Evolutionary conservation across 2,113 vertebrate genomes (phyloP).

Genomic region (Nothoprocta perdicaria): DNA sequence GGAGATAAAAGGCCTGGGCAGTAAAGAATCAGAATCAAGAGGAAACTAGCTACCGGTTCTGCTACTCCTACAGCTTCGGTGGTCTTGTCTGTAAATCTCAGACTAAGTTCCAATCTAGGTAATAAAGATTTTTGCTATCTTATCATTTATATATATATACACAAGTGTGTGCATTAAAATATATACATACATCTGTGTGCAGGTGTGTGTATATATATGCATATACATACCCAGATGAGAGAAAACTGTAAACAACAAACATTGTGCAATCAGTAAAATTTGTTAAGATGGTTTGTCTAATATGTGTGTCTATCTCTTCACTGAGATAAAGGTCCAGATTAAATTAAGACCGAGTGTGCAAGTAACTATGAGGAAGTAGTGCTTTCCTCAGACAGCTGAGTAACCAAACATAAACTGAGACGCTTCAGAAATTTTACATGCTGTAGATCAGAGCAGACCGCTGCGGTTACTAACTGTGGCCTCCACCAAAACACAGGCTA

Average conservation of each 20-base stretch:
- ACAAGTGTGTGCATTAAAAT: not conserved
- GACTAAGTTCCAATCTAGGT: not conserved
- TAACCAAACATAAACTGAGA: not conserved
- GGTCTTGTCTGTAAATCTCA: not conserved
- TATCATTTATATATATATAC: not conserved
- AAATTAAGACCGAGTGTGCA: not conserved
- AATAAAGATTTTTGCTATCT: not conserved
- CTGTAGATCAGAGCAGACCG: not conserved
- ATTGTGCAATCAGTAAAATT: not conserved
- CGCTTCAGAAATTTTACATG: not conserved
- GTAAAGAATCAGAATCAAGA: not conserved
- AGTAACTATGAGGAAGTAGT: not conserved
- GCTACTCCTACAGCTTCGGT: not conserved
- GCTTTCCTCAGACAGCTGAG: not conserved
- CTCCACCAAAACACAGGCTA: not conserved
- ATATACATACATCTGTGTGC: rapidly evolving
- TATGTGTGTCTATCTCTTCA: not conserved
- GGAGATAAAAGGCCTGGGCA: not conserved
- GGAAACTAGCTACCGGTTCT: not conserved
- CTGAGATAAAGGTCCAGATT: not conserved
- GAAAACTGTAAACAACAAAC: not conserved
- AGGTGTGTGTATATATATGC: not conserved
- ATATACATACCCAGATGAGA: not conserved
- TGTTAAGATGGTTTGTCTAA: not conserved
- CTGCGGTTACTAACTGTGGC: not conserved